Conservation (phyloP, 2,113 vertebrate species). For the Uropsilus gracilis region DNA sequence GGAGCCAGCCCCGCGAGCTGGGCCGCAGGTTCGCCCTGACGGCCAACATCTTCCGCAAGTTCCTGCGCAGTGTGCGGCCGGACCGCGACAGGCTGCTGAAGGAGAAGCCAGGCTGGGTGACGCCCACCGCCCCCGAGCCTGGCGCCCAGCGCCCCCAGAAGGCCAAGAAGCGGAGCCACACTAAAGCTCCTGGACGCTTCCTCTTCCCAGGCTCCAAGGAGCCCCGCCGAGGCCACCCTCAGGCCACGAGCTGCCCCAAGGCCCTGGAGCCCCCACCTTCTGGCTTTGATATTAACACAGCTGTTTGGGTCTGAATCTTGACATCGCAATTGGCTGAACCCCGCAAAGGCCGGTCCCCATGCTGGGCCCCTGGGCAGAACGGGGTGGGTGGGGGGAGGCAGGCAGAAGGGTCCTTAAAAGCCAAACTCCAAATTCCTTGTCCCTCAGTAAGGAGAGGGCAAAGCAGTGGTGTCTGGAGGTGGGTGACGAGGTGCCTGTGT, state of each 20-base stretch:
- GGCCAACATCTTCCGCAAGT: constrained; percentile 96
- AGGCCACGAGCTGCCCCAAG: constrained; percentile 78
- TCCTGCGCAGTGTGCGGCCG: constrained; percentile 93
- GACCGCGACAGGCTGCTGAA: constrained; percentile 95
- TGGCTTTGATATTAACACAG: constrained; percentile 96
- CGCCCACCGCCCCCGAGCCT: constrained; percentile 80
- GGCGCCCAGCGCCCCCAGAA: constrained; percentile 89
- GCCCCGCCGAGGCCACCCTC: constrained; percentile 37
- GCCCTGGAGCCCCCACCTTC: constrained; percentile 82
- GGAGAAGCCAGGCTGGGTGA: constrained; percentile 94
- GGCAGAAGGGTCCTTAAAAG: background rate
- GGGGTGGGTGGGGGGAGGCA: background rate
- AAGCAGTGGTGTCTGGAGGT: background rate
- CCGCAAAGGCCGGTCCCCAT: background rate
- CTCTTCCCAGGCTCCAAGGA: constrained; percentile 87
- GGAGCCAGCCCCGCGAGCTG: constrained; percentile 92
- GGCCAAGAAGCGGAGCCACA: constrained; percentile 88
- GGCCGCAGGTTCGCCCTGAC: constrained; percentile 94
- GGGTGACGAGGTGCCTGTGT: background rate
- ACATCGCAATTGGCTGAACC: background rate
- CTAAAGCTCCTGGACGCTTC: constrained; percentile 91
- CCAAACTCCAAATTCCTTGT: constrained; percentile 23
- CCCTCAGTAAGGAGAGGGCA: background rate
- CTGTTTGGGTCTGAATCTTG: constrained; percentile 94
- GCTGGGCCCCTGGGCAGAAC: background rate